phyloP scores from a whole-genome alignment of 2,888 invertebrate genomes.

The Emmelina monodactyla region DNA sequence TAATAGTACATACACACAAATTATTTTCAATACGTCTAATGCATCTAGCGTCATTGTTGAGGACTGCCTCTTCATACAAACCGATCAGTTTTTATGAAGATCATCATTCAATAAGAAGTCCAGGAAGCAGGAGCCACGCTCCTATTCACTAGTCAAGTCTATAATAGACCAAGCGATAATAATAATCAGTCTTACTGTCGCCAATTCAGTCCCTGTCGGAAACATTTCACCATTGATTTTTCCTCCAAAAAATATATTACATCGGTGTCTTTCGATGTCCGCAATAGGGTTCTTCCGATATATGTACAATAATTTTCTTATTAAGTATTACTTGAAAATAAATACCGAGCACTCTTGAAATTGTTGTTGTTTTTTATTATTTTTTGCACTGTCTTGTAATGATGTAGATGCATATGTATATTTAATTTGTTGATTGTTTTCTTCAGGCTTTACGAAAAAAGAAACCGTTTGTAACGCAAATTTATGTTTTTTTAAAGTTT shows the following conservation, averaged over 20 bases:
- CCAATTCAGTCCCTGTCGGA: constrained; percentile 34
- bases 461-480: not conserved
- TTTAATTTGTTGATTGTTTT: not conserved
- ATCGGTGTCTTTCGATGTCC: constrained; percentile 13
- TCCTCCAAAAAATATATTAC: constrained; percentile 54
- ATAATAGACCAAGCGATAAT: constrained; percentile 47
- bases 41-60: too few relatives aligned
- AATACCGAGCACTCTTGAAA: not conserved
- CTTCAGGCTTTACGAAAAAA: not conserved
- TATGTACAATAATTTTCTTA: too few relatives aligned
- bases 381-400: not conserved
- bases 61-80: too few relatives aligned
- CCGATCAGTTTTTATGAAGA: constrained; percentile 50
- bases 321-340: too few relatives aligned
- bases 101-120: constrained; percentile 37
- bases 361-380: not conserved
- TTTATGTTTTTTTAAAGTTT: not conserved
- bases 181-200: constrained; percentile 53
- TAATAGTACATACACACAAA: too few relatives aligned
- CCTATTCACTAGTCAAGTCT: constrained; percentile 22
- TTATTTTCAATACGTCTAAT: too few relatives aligned
- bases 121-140: constrained; percentile 40
- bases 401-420: not conserved
- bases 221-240: constrained; percentile 59
- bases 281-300: constrained; percentile 17